These are phyloP conservation scores for Aproaerema taeniolella DNA, from an alignment of 2,888 invertebrate species.

Conservation along the genomic window DNA sequence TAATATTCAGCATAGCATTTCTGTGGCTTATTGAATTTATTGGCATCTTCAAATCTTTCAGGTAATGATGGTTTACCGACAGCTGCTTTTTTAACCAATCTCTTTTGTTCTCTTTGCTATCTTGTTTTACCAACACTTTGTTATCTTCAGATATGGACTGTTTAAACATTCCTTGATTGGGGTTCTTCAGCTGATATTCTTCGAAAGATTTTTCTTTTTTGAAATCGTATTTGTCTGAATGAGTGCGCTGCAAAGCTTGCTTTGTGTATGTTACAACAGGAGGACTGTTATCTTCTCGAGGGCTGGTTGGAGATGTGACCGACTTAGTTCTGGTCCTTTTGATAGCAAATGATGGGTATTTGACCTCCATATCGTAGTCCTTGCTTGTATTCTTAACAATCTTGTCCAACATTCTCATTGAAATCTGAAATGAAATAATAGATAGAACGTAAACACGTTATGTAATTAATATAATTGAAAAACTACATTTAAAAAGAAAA, in stretches of 20 bases:
- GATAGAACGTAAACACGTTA: no score
- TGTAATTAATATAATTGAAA: no score
- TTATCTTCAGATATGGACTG: conserved; percentile 48
- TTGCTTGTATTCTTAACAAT: conserved; percentile 47
- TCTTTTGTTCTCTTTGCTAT: conserved; percentile 57
- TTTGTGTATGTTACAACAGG: conserved; percentile 42
- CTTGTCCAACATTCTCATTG: conserved; percentile 80
- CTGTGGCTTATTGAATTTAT: conserved; percentile 91
- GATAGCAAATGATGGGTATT: conserved; percentile 40
- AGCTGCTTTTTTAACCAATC: conserved; percentile 69
- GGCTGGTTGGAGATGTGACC: conserved; percentile 3
- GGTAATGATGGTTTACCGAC: conserved; percentile 81
- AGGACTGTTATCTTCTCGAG: conserved; percentile 34
- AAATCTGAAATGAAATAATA: conserved; percentile 65
- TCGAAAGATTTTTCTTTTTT: conserved; percentile 33
- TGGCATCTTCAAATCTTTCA: conserved; percentile 84
- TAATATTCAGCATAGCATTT: conserved; percentile 89
- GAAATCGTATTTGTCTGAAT: conserved; percentile 47
- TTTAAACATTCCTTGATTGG: conserved; percentile 36
- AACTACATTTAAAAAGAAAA: no score
- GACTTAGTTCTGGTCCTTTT: conserved; percentile 19
- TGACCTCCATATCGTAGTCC: conserved; percentile 39
- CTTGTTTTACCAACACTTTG: conserved; percentile 56
- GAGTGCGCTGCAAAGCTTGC: conserved; percentile 43
- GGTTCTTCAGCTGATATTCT: conserved; percentile 42